phyloP scores from a whole-genome alignment of 1,140 invertebrate genomes.

The Dufourea novaeangliae region DNA sequence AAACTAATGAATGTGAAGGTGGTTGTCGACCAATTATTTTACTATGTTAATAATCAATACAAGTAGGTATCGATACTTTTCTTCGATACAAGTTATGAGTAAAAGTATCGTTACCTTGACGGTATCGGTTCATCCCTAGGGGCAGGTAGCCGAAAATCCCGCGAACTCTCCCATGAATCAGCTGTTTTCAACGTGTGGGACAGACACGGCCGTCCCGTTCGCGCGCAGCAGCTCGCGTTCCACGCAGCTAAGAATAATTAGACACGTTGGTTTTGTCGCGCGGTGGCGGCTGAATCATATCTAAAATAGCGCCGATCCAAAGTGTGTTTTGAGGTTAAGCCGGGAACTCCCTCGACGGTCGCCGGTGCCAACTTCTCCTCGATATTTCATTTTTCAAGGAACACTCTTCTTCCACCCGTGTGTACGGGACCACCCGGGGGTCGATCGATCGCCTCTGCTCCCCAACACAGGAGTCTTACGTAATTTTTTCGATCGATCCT shows the following conservation, averaged over 20 bases:
- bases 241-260: slow-evolving; percentile 66
- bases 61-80: no score
- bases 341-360: slow-evolving; percentile 6
- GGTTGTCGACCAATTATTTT: no score
- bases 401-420: no score
- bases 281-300: slow-evolving; percentile 62
- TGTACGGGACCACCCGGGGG: neutral
- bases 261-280: slow-evolving; percentile 55
- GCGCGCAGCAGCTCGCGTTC: slow-evolving; percentile 15
- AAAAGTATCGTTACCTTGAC: no score
- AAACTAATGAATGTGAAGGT: no score
- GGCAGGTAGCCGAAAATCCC: neutral
- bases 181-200: slow-evolving; percentile 44
- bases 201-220: neutral
- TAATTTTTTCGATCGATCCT: neutral
- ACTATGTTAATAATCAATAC: no score
- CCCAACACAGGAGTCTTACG: neutral
- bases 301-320: slow-evolving; percentile 59
- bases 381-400: slow-evolving; percentile 12
- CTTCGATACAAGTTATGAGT: no score
- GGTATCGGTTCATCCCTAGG: no score
- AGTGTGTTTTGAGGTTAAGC: slow-evolving; percentile 58
- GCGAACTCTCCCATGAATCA: slow-evolving; percentile 51
- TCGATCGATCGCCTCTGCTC: slow-evolving; percentile 1
- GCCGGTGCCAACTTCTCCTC: slow-evolving; percentile 8